These are phyloP conservation scores for Hydrotaea cyrtoneurina DNA, from an alignment of 2,888 invertebrate species.

Conservation along the genomic window DNA sequence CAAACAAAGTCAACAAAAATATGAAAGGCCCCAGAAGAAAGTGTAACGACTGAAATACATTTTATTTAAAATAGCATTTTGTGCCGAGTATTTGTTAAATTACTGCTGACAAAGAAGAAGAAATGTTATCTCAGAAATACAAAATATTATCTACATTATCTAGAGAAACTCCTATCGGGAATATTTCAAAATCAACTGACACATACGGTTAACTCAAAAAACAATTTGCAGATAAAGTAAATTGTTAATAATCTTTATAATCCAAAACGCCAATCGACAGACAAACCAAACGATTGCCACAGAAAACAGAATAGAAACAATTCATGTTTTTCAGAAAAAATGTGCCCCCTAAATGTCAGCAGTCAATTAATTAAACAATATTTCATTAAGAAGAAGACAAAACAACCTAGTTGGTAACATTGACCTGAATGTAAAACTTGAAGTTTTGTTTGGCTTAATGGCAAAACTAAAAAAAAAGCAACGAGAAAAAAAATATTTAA, in stretches of 20 bases:
- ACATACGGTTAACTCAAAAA: not conserved
- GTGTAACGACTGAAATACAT: not conserved
- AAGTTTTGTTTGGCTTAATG: not conserved
- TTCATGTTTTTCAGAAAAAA: not conserved
- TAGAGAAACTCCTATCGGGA: not conserved
- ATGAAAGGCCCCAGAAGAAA: not conserved
- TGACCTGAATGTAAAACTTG: constrained; percentile 7
- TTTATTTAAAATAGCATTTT: not conserved
- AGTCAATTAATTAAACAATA: not conserved
- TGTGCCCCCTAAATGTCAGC: not conserved
- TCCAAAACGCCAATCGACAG: not conserved
- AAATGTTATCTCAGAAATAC: not conserved
- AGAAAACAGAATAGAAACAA: not conserved
- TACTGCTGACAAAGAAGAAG: not conserved
- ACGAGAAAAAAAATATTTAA: no score
- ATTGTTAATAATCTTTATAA: not conserved
- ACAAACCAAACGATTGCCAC: not conserved
- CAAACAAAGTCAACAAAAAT: not conserved
- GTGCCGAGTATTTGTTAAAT: not conserved
- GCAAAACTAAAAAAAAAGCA: no score
- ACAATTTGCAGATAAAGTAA: not conserved
- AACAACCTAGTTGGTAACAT: not conserved
- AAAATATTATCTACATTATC: not conserved
- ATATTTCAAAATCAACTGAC: not conserved
- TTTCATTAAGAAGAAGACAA: not conserved